Percentiles rank a stretch among this genome's conserved stretches.
phyloP scores from a whole-genome alignment of 2,888 invertebrate genomes.

The Hyposoter didymator region DNA sequence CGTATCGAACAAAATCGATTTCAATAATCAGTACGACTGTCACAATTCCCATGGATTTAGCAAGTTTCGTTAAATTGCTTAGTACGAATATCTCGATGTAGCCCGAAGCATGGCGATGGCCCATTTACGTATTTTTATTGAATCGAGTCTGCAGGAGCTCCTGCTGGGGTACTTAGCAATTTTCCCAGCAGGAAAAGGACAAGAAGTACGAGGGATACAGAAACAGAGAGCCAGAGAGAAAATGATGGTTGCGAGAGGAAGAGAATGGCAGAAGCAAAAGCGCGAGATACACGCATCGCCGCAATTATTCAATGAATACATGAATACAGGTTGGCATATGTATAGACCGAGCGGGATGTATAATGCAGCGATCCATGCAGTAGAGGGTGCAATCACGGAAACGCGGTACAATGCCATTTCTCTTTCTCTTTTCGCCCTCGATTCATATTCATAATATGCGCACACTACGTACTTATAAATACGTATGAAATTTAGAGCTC shows the following conservation, averaged over 20 bases:
- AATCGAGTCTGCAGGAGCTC: background rate
- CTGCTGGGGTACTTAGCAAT: constrained; percentile 25
- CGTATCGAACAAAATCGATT: too few relatives aligned
- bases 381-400: constrained; percentile 66
- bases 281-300: constrained; percentile 76
- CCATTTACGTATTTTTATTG: background rate
- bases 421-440: constrained; percentile 15
- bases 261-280: constrained; percentile 42
- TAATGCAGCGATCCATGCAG: constrained; percentile 67
- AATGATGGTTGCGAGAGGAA: constrained; percentile 12
- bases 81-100: background rate
- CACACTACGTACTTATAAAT: constrained; percentile 24
- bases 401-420: constrained; percentile 55
- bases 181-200: constrained; percentile 11
- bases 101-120: background rate
- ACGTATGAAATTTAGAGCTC: constrained; percentile 15
- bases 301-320: constrained; percentile 82
- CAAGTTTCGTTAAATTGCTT: background rate
- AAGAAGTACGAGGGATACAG: background rate
- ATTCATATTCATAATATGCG: constrained; percentile 7
- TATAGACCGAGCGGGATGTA: constrained; percentile 66
- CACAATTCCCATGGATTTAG: background rate
- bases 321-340: constrained; percentile 75
- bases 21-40: background rate
- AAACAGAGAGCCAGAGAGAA: constrained; percentile 15